Conservation (phyloP, 37 sponge, comb jelly and placozoan species). For the Ephydatia muelleri region DNA sequence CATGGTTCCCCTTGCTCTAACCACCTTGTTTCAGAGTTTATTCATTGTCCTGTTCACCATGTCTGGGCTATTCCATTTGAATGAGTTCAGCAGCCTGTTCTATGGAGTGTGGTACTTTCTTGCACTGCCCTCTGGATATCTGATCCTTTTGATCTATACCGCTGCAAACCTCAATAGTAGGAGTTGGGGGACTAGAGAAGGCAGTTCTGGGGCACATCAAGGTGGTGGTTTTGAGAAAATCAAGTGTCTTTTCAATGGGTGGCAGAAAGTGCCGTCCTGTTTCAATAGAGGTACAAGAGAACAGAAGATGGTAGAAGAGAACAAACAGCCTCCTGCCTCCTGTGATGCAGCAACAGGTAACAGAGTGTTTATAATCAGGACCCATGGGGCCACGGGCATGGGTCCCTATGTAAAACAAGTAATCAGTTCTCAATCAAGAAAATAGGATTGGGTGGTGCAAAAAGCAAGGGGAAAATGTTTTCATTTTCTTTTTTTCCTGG, state of each 20-base stretch:
- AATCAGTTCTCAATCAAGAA: no score
- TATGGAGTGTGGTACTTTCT: conserved; percentile 85
- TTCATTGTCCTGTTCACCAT: conserved; percentile 50
- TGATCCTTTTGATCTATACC: conserved; percentile 86
- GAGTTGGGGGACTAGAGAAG: conserved; percentile 92
- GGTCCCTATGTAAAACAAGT: no score
- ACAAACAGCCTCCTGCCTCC: no score
- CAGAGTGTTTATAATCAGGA: no score
- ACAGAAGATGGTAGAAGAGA: no score
- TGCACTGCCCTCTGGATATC: conserved; percentile 84
- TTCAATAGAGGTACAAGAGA: no score
- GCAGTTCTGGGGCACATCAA: background rate
- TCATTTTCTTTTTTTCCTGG: no score
- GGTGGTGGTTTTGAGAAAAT: background rate
- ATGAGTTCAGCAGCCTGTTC: conserved; percentile 51
- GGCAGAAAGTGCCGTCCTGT: no score
- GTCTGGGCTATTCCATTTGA: conserved; percentile 71
- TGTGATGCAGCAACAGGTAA: no score
- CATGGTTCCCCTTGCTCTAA: conserved; percentile 6
- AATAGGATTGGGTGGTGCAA: no score
- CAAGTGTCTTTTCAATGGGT: background rate
- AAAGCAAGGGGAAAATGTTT: no score
- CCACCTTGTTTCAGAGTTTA: conserved; percentile 42
- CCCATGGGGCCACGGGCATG: no score
- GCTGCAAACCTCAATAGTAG: conserved; percentile 75